Evolutionary conservation across 2,113 vertebrate species (phyloP), one percentile per base, ranked within the genome.

Genomic region (Lophotis ruficrista): DNA sequence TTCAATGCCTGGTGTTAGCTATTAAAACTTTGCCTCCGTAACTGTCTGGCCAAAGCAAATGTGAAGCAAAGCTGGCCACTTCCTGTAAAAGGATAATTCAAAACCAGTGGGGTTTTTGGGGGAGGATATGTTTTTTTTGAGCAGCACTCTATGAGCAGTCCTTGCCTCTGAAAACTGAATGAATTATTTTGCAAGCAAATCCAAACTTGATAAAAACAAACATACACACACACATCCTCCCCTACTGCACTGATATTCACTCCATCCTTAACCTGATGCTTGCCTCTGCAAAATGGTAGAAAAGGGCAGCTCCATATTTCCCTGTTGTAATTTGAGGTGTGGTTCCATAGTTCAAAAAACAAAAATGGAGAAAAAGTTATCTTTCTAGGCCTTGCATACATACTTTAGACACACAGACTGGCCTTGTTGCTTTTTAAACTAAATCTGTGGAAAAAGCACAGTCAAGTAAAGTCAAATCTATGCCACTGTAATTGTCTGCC

Each of bases 71-170:
- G 53, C 15, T 12, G 7, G 58, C 35, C 60, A 27, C 73, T 92
- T 80, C 43, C 77, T 38, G 28, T 68, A 78, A 73, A 76, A 65
- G 48, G 56, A 4, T 31, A 79, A 75, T 51, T 78, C 33, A 41
- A 2, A 15, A n/a, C 1, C 0, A 2, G 37, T 1, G 2, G 30
- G 8, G 3, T 58, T 73, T 69, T 37, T 51, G 65, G 51, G 56
- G 54, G 31, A 66, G 41, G 64, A 70, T 47, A 45, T 51, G 43
- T 23, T 82, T 83, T 82, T 83, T 84, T 28, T 65, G 78, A 92
- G 56, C 41, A 84, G 47, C 47, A 21, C 50, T 73, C 54, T 69
- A 21, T 61, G 48, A 87, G 64, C 57, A 53, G 33, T 71, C 70
- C 13, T 20, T 90, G 81, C 77, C 19, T 80, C 18, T 68, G 58